Evolutionary conservation across 2,113 vertebrate genomes (phyloP).

Genomic region (Chloropsis hardwickii): DNA sequence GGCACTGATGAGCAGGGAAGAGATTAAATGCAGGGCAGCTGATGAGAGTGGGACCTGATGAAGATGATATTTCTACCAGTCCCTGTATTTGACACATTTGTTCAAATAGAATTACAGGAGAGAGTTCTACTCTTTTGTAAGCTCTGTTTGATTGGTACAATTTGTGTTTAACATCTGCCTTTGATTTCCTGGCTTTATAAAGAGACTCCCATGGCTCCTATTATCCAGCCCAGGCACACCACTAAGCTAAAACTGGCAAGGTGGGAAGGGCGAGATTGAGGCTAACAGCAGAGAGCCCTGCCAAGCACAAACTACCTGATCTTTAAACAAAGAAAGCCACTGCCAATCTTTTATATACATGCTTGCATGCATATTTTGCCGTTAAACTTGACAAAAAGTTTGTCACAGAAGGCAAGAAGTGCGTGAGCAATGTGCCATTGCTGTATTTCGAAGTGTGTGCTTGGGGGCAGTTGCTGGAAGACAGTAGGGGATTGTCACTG

Average conservation of each 20-base stretch:
- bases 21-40: conserved; percentile 22
- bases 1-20: background rate
- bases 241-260: background rate
- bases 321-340: background rate
- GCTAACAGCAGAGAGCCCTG: background rate
- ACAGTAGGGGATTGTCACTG: background rate
- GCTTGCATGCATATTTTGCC: background rate
- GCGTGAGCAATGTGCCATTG: background rate
- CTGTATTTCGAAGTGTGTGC: background rate
- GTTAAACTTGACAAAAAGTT: background rate
- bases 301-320: background rate
- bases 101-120: conserved; percentile 26
- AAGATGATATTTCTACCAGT: background rate
- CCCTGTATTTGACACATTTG: background rate
- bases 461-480: conserved; percentile 8
- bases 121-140: background rate
- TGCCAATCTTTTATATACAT: background rate
- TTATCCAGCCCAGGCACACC: background rate
- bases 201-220: background rate
- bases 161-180: conserved; percentile 47
- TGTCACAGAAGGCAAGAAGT: background rate
- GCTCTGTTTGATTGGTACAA: conserved; percentile 31
- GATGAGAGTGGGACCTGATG: conserved; percentile 13
- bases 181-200: conserved; percentile 32
- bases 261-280: background rate